Conservation (phyloP, 2,888 invertebrate genomes). For the Drosophila fulvimacula region DNA sequence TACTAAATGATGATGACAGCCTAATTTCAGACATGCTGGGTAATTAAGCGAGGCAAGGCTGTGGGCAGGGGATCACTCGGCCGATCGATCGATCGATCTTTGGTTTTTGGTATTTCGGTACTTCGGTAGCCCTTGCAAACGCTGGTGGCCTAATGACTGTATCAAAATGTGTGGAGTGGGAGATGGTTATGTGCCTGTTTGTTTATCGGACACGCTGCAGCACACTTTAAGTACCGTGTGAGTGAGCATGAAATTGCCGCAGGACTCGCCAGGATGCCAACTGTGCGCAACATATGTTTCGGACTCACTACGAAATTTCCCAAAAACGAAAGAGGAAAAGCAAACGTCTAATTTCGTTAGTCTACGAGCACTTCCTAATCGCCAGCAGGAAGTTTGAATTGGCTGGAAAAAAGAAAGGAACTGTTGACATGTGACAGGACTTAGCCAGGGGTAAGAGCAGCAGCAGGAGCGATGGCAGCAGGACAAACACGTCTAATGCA, state of each 20-base stretch:
- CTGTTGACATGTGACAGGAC: constrained; percentile 78
- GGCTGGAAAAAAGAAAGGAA: constrained; percentile 26
- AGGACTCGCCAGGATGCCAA: constrained; percentile 49
- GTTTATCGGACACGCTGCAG: constrained; percentile 42
- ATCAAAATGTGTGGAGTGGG: constrained; percentile 50
- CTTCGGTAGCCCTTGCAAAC: constrained; percentile 45
- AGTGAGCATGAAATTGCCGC: constrained; percentile 71
- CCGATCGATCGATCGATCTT: constrained; percentile 29
- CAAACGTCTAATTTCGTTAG: constrained; percentile 46
- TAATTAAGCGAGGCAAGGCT: constrained; percentile 49
- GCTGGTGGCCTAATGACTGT: constrained; percentile 75
- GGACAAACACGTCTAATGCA: constrained; percentile 36
- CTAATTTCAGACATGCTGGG: constrained; percentile 68
- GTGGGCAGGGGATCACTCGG: constrained; percentile 34
- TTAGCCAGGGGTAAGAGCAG: constrained; percentile 35
- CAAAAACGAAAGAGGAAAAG: constrained; percentile 11
- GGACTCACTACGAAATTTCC: constrained; percentile 49
- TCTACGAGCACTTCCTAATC: constrained; percentile 47
- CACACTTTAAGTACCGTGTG: constrained; percentile 58
- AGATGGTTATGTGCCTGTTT: constrained; percentile 57
- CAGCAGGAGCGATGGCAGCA: constrained; percentile 4
- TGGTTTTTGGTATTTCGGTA: constrained; percentile 28
- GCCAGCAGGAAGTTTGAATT: constrained; percentile 51
- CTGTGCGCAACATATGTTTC: constrained; percentile 61
- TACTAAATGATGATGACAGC: constrained; percentile 74